Conservation (phyloP, 2,113 vertebrate species). For the Pardalotus punctatus region DNA sequence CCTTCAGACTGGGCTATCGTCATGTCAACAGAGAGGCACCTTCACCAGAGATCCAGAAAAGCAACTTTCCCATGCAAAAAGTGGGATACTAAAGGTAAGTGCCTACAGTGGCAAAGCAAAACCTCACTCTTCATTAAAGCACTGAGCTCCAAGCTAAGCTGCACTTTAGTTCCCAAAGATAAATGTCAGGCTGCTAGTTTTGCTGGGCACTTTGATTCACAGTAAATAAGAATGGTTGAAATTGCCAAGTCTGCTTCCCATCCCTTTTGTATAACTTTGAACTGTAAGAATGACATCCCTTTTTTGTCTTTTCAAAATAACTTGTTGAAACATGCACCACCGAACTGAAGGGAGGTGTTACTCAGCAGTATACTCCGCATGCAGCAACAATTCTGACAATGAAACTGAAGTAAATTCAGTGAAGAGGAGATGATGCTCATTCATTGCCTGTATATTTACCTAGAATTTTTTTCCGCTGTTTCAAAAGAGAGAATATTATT, state of each 20-base stretch:
- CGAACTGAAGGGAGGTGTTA: background rate
- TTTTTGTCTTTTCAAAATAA: background rate
- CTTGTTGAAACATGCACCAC: background rate
- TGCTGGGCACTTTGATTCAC: background rate
- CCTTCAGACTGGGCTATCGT: background rate
- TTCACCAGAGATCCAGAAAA: background rate
- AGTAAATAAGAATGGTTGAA: background rate
- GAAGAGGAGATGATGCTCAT: background rate
- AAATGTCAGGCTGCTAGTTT: background rate
- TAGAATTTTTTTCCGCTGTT: background rate
- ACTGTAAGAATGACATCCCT: background rate
- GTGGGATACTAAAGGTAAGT: background rate
- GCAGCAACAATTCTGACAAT: background rate
- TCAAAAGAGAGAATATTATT: background rate
- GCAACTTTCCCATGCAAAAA: background rate
- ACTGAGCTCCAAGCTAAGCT: background rate
- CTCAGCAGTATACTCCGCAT: accelerated
- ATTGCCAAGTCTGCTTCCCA: background rate
- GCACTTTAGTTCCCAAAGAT: background rate
- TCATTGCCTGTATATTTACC: background rate
- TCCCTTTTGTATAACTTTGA: background rate
- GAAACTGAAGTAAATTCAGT: background rate
- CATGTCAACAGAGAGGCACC: background rate
- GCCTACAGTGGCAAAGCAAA: background rate
- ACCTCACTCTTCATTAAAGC: accelerated